A percentile compares a stretch with the other conserved stretches of the same genome.
phyloP scores from a whole-genome alignment of 2,888 invertebrate genomes.

The Beris chalybata region DNA sequence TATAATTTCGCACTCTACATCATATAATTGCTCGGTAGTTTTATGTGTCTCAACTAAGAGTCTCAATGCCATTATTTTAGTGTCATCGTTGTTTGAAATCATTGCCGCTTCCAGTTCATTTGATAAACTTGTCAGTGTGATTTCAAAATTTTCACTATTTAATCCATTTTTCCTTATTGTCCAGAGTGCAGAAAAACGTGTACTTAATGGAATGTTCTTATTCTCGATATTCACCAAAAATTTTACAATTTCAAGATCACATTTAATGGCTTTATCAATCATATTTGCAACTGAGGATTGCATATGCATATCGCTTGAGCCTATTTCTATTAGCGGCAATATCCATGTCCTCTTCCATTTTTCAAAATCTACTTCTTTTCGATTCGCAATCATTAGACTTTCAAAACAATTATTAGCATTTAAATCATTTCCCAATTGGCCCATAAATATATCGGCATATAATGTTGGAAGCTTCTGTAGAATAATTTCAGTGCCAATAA shows the following conservation, averaged over 20 bases:
- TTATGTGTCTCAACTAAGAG: slow-evolving; percentile 74
- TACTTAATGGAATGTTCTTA: slow-evolving; percentile 46
- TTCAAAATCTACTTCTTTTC: slow-evolving; percentile 49
- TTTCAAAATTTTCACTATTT: slow-evolving; percentile 45
- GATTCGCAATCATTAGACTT: slow-evolving; percentile 58
- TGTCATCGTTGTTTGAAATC: slow-evolving; percentile 58
- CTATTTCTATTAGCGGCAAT: slow-evolving; percentile 40
- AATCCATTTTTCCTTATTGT: slow-evolving; percentile 57
- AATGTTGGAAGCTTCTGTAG: slow-evolving; percentile 44
- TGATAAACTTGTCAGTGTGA: slow-evolving; percentile 56
- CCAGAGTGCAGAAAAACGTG: slow-evolving; percentile 52
- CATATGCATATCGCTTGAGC: slow-evolving; percentile 39
- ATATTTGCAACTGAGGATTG: slow-evolving; percentile 46
- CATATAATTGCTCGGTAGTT: slow-evolving; percentile 67
- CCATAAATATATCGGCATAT: slow-evolving; percentile 44
- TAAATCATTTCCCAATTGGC: slow-evolving; percentile 50
- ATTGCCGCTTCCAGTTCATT: slow-evolving; percentile 61
- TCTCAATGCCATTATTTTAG: slow-evolving; percentile 68
- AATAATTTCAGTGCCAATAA: slow-evolving; percentile 45
- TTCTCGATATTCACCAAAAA: slow-evolving; percentile 43
- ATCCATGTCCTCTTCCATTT: slow-evolving; percentile 61
- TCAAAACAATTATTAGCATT: slow-evolving; percentile 61
- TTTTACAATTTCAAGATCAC: slow-evolving; percentile 45
- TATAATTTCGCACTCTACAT: slow-evolving; percentile 66
- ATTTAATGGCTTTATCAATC: slow-evolving; percentile 49